A percentile compares a stretch with the other conserved stretches of the same genome.
Evolutionary conservation across 2,888 invertebrate genomes (phyloP).

Genomic region (Xestia sexstrigata): DNA sequence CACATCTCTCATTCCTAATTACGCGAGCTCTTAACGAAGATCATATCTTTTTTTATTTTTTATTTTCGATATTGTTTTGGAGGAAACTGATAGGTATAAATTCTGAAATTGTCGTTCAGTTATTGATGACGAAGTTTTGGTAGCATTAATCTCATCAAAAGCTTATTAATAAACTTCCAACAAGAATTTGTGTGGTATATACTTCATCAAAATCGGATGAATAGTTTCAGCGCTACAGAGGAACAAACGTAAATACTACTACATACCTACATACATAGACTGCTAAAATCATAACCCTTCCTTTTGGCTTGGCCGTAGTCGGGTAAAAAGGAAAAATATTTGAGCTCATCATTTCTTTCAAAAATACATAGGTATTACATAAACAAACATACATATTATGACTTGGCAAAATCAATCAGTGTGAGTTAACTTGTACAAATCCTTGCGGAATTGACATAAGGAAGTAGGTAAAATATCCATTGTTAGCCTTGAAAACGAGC

Average conservation of each 20-base stretch:
- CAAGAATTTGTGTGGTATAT: too few relatives aligned
- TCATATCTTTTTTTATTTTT: conserved; percentile 17
- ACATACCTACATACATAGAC: too few relatives aligned
- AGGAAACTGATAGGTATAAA: not conserved
- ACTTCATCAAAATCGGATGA: too few relatives aligned
- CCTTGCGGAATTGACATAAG: not conserved
- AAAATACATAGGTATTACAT: too few relatives aligned
- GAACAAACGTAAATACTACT: too few relatives aligned
- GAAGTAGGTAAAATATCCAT: not conserved
- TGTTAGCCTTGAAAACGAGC: conserved; percentile 23
- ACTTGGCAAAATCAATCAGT: not conserved
- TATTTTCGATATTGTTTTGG: conserved; percentile 20
- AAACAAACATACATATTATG: not conserved
- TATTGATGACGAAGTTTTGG: not conserved
- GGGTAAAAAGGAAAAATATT: not conserved
- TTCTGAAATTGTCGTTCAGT: not conserved
- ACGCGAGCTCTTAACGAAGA: conserved; percentile 63
- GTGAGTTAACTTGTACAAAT: not conserved
- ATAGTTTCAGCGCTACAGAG: too few relatives aligned
- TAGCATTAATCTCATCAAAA: not conserved
- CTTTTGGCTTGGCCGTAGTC: too few relatives aligned
- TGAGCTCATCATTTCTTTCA: not conserved
- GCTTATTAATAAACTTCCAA: not conserved
- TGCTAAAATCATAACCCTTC: too few relatives aligned
- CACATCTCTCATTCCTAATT: conserved; percentile 76